Percentiles rank a stretch among this genome's conserved stretches.
Evolutionary conservation across 2,113 vertebrate species (phyloP).

Genomic region (Neodon shergylaensis): DNA sequence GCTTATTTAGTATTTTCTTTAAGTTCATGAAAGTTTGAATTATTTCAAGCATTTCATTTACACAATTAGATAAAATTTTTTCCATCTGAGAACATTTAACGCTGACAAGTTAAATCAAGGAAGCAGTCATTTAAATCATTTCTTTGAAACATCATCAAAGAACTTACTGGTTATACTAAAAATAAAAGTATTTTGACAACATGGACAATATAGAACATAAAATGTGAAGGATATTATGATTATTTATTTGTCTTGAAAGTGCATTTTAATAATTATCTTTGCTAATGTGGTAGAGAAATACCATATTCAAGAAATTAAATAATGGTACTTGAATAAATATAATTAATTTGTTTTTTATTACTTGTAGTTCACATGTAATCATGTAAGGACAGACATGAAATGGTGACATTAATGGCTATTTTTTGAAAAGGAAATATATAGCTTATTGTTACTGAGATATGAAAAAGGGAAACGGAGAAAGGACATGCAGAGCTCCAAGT

Average conservation of each 20-base stretch:
- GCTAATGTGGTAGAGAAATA: not conserved
- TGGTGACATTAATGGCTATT: too few relatives aligned
- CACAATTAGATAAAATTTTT: not conserved
- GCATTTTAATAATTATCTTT: not conserved
- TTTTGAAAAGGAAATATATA: not conserved
- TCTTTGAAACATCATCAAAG: not conserved
- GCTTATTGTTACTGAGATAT: not conserved
- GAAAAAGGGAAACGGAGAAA: not conserved
- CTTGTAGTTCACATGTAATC: not conserved
- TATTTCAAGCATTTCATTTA: not conserved
- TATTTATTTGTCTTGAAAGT: not conserved
- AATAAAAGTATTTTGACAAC: conserved; percentile 31
- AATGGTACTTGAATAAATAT: not conserved
- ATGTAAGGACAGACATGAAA: not conserved
- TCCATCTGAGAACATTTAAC: too few relatives aligned
- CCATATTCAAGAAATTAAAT: not conserved
- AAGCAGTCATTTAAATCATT: not conserved
- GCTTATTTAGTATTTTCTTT: not conserved
- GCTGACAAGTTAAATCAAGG: too few relatives aligned
- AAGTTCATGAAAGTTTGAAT: not conserved
- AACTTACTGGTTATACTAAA: not conserved
- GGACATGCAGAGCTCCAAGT: not conserved
- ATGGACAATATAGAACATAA: not conserved
- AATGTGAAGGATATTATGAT: not conserved
- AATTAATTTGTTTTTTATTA: not conserved